Evolutionary conservation across 2,113 vertebrate genomes (phyloP), one percentile per base, ranked within the genome.

Genomic region (Heterotilapia buettikoferi): DNA sequence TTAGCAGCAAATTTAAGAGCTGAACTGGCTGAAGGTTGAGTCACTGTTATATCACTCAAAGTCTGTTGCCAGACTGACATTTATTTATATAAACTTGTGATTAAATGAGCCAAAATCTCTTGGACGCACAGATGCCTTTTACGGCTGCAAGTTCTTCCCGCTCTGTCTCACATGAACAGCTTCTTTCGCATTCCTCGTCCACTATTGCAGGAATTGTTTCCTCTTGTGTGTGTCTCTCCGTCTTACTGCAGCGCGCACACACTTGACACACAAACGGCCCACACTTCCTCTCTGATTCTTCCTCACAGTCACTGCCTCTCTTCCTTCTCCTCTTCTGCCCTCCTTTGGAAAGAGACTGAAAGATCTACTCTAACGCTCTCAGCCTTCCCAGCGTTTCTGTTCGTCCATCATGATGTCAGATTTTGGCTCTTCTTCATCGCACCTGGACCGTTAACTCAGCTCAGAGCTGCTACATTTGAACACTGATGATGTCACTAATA

Each of bases 251-350:
- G 45, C 33, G 38, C 68, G 14, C 76, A 68, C 56, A 56, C 71
- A 80, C 73, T 78, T n/a, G 16, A 52, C 78, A 84, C 86, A 24
- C 82, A 82, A 31, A 83, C 66, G 19, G 33, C 78, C 14, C 84
- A 84, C 80, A 84, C 90, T 82, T 90, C 84, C 90, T 89, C 47
- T 83, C 26, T 59, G 80, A 52, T 50, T 81, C 57, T 9, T 57
- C 86, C 56, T 89, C 38, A 0, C 47, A 89, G 56, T 81, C 9
- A 6, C 86, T 38, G 83, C 84, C 21, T 88, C 59, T 88, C 92
- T 92, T 94, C 90, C 95, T 95, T 96, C 95, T 96, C 95, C 96
- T 97, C 96, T 96, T 92, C 97, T 97, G 96, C 96, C 92, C 96
- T 94, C 96, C 96, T 92, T 95, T 93, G 96, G 96, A 97, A 95